Base-by-base conservation (phyloP, 2,797 vertebrate genomes). In the Cheirogaleus major region DNA sequence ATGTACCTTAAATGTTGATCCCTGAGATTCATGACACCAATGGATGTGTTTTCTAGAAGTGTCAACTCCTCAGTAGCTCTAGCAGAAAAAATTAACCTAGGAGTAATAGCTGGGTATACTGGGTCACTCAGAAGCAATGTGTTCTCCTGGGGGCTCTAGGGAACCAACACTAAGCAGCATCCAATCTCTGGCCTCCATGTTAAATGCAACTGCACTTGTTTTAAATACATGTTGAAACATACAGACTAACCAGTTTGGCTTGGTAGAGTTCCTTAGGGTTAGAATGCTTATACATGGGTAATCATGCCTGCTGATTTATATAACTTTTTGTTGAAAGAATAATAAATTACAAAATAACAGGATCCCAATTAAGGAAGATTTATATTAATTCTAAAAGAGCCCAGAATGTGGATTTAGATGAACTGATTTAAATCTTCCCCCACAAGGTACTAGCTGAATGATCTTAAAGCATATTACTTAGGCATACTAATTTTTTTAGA, bases 321-420 rank as follows among this genome's bases (percentile, higher is more conserved):
- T 25, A 84, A 10, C 11, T 79, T 91, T 76, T 48, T 50, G 14
- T 18, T 57, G n/a, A 91, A 85, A 92, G 59, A 93, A 45, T 59
- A 95, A 95, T 52, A 86, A 93, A 61, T 61, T 72, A 61, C 22
- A 72, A 63, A 65, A 25, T 63, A 83, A 89, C 69, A 79, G 38
- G 14, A 27, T 83, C 23, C 35, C 11, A 91, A 65, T 91, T 91
- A 96, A 93, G 72, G 18, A 89, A 80, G n/a, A 57, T 57, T 92
- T 93, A 55, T 86, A 86, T 94, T 93, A 93, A 75, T 87, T 65
- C 35, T 84, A 63, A 97, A 82, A 78, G 50, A 84, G 8, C 30
- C 32, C 88, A 55, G 50, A 79, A 95, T 43, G 13, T 89, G 20
- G 45, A 91, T 75, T 84, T 79, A 72, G 41, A 78, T 45, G 20